Conservation (phyloP, 2,113 vertebrate species). For the Psophia crepitans region DNA sequence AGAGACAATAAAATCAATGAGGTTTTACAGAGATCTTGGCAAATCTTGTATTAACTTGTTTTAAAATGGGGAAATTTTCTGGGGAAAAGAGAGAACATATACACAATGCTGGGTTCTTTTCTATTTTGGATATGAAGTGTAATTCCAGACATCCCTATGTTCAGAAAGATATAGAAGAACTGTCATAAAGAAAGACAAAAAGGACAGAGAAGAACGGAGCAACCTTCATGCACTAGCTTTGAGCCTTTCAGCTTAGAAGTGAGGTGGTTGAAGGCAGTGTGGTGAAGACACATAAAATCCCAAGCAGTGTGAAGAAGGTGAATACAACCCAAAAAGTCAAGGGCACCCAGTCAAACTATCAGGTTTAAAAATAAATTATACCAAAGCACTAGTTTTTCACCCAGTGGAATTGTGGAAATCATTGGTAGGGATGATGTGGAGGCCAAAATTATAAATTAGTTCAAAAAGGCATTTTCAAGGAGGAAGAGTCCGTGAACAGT, state of each 20-base stretch:
- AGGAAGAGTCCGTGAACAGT: background rate
- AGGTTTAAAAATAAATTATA: slow-evolving; percentile 21
- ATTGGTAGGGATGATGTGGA: background rate
- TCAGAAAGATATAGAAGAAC: background rate
- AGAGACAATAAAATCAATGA: slow-evolving; percentile 19
- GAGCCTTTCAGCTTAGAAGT: background rate
- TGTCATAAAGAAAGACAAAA: background rate
- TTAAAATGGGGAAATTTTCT: background rate
- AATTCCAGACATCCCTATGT: background rate
- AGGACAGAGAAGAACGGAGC: background rate
- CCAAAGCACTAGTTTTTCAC: slow-evolving; percentile 16
- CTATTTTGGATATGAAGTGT: background rate
- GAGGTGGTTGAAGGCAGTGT: background rate
- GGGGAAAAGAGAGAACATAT: background rate
- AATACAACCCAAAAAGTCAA: slow-evolving; percentile 27
- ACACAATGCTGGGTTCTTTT: background rate
- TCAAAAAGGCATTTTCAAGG: slow-evolving; percentile 42
- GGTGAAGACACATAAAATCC: background rate
- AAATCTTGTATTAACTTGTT: background rate
- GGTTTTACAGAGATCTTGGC: background rate
- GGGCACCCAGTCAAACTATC: background rate
- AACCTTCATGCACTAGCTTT: background rate
- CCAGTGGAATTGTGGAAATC: slow-evolving; percentile 17
- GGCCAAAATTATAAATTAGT: slow-evolving; percentile 5
- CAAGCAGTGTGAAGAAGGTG: background rate